A percentile compares a stretch with the other conserved stretches of the same genome.
phyloP scores from a whole-genome alignment of 2,797 vertebrate genomes.

The Chelidonichthys spinosus region DNA sequence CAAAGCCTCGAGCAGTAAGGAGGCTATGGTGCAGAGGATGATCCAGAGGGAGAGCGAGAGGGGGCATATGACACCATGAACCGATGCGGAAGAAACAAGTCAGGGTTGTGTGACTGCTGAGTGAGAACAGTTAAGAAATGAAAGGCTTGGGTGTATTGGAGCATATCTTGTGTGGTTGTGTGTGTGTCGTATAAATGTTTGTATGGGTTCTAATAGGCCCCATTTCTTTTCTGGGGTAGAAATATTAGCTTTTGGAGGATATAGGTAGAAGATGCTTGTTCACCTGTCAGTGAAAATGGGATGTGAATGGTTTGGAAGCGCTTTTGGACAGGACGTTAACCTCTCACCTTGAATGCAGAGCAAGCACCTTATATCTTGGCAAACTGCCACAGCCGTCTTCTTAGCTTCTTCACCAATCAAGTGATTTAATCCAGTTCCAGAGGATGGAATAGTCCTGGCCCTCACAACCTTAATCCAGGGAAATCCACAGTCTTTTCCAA shows the following conservation, averaged over 20 bases:
- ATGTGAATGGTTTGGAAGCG: constrained; percentile 54
- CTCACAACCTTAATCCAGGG: constrained; percentile 70
- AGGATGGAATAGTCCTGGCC: constrained; percentile 64
- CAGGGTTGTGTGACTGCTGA: constrained; percentile 64
- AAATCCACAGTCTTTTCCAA: constrained; percentile 73
- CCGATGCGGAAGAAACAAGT: constrained; percentile 67
- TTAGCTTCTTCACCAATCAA: constrained; percentile 65
- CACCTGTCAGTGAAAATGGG: constrained; percentile 53
- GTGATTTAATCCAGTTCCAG: constrained; percentile 74
- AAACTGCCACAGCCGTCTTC: constrained; percentile 50
- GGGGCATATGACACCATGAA: constrained; percentile 50
- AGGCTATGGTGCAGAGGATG: constrained; percentile 47
- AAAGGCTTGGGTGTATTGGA: constrained; percentile 37
- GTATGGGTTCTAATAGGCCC: background rate
- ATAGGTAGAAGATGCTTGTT: constrained; percentile 33
- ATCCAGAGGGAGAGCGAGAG: constrained; percentile 23
- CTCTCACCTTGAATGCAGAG: constrained; percentile 58
- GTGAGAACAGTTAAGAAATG: constrained; percentile 41
- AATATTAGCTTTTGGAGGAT: constrained; percentile 38
- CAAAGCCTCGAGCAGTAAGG: constrained; percentile 50
- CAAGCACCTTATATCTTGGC: constrained; percentile 52
- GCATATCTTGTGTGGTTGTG: constrained; percentile 14
- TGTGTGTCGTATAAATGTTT: background rate
- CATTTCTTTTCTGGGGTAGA: constrained; percentile 18
- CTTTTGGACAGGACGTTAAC: constrained; percentile 67